Conservation (phyloP, 2,888 invertebrate species). For the Hyposoter dolosus region DNA sequence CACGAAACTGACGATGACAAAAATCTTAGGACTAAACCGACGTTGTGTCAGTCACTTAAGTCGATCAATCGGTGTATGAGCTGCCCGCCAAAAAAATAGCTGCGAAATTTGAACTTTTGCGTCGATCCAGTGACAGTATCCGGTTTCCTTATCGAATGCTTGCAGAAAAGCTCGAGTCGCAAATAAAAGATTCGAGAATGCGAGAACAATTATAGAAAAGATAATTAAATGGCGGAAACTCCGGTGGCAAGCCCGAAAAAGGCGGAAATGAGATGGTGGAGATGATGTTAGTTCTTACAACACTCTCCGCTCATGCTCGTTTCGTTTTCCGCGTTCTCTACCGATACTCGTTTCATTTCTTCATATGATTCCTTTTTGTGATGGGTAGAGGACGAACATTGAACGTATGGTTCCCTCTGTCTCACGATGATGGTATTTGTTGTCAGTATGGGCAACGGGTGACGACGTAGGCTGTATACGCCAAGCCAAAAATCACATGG, state of each 20-base stretch:
- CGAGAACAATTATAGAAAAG: not conserved
- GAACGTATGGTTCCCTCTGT: slow-evolving; percentile 52
- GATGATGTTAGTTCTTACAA: slow-evolving; percentile 22
- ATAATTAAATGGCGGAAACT: not conserved
- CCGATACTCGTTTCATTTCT: slow-evolving; percentile 26
- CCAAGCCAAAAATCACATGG: slow-evolving; percentile 49
- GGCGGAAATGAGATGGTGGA: slow-evolving; percentile 27
- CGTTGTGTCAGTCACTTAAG: not conserved
- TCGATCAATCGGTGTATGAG: not conserved
- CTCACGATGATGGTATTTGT: slow-evolving; percentile 47
- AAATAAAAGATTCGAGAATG: not conserved
- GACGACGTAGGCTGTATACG: slow-evolving; percentile 29
- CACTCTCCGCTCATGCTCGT: not conserved
- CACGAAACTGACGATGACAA: not conserved
- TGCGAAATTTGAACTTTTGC: no score
- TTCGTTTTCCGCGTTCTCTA: slow-evolving; percentile 34
- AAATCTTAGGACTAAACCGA: not conserved
- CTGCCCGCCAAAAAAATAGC: no score
- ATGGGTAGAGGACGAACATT: slow-evolving; percentile 53
- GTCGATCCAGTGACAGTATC: not conserved
- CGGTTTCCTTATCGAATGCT: not conserved
- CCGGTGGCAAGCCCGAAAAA: not conserved
- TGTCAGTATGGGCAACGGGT: slow-evolving; percentile 32
- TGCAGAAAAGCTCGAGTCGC: not conserved
- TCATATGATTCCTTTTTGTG: slow-evolving; percentile 46